These are phyloP conservation scores for Pocillopora meandrina DNA, from an alignment of 92 coral and sea anemone species.

Conservation along the genomic window DNA sequence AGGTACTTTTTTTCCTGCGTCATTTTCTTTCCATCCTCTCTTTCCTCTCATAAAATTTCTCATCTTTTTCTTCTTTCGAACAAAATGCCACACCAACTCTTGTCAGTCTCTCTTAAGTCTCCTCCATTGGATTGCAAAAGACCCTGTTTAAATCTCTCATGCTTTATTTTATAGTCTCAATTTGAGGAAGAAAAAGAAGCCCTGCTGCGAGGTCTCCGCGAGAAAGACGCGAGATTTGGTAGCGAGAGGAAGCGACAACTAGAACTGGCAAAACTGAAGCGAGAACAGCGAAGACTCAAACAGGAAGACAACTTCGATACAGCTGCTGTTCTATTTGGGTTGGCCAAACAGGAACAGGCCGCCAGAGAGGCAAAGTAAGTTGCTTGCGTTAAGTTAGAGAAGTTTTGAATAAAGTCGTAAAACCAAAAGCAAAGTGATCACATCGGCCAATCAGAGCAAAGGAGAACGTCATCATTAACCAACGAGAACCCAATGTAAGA, in stretches of 20 bases:
- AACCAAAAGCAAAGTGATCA: no score
- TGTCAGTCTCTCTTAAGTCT: no score
- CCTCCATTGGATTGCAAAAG: background rate
- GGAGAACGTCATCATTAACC: no score
- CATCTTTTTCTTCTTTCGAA: background rate
- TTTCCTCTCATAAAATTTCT: background rate
- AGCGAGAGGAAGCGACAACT: slow-evolving; percentile 88
- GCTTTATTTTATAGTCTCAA: slow-evolving; percentile 68
- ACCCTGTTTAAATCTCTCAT: background rate
- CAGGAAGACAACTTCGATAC: slow-evolving; percentile 94
- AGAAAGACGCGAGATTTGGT: slow-evolving; percentile 78
- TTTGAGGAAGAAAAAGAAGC: slow-evolving; percentile 97
- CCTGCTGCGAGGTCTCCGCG: slow-evolving; percentile 82
- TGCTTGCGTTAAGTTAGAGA: background rate
- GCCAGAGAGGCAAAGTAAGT: slow-evolving; percentile 83
- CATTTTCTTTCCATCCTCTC: background rate
- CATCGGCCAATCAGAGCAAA: no score
- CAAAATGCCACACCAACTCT: background rate
- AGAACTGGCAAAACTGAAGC: slow-evolving; percentile 90
- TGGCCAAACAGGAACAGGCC: slow-evolving; percentile 88
- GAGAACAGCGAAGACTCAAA: slow-evolving; percentile 86
- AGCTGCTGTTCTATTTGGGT: slow-evolving; percentile 87
- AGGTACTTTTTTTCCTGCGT: background rate
- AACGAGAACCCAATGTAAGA: no score
- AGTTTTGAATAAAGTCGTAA: no score